Evolutionary conservation across 2,888 invertebrate genomes (phyloP).

Genomic region (Hirtodrosophila histrioides): DNA sequence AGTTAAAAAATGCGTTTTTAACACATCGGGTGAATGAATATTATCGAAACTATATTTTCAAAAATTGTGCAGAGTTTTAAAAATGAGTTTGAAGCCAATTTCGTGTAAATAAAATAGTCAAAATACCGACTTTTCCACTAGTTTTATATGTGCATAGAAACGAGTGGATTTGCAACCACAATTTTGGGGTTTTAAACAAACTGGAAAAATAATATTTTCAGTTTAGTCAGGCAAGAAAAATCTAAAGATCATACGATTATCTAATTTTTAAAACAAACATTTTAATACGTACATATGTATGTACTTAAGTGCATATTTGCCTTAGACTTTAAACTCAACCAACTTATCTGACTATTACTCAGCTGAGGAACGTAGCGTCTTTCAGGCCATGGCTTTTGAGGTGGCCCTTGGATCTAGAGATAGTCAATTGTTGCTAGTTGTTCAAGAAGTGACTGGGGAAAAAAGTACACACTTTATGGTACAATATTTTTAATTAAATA

Average conservation of each 20-base stretch:
- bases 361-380: conserved; percentile 23
- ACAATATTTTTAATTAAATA: conserved; percentile 39
- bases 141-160: too few species aligned
- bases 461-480: conserved; percentile 19
- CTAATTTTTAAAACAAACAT: conserved; percentile 11
- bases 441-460: neutral
- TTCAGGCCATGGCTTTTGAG: conserved; percentile 40
- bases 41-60: too few species aligned
- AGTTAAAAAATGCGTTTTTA: too few species aligned
- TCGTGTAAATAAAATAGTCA: too few species aligned
- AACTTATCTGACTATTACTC: conserved; percentile 43
- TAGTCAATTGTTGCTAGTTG: conserved; percentile 8
- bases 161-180: too few species aligned
- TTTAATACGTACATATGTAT: neutral
- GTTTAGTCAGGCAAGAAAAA: too few species aligned
- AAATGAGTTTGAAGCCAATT: too few species aligned
- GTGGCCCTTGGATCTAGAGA: conserved; percentile 37
- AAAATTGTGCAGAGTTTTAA: too few species aligned
- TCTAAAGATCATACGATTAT: conserved; percentile 5
- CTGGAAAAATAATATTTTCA: too few species aligned
- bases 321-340: conserved; percentile 27
- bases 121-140: too few species aligned
- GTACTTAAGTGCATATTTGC: conserved; percentile 35
- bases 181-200: too few species aligned
- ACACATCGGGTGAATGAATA: too few species aligned